Base-by-base conservation (phyloP, 2,113 vertebrate genomes). In the Erythrolamprus reginae region DNA sequence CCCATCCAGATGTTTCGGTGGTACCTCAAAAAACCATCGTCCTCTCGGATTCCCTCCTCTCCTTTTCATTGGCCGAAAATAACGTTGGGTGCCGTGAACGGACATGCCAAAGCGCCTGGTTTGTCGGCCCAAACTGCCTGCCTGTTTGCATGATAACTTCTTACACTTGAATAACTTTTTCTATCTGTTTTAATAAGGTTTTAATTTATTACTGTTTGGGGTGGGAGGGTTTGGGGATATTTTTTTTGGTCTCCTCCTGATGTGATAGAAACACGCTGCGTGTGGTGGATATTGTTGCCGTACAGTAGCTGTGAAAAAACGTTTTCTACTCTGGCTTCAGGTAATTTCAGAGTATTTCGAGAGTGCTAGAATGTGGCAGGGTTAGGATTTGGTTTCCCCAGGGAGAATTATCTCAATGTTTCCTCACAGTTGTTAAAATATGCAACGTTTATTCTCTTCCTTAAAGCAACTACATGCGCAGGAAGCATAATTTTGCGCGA, bases 101-200 rank as follows among this genome's bases (percentile, higher is more conserved):
- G 95, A 96, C 94, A 96, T 92, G 96, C 92, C 94, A 83, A 95
- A 95, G 94, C 96, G 98, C 98, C 98, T 97, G 97, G 93, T 96
- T 92, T 97, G 96, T 95, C 98, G 97, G 96, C 97, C 97, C 96
- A 95, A 96, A 95, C 96, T 95, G 94, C 96, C 95, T 93, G 96
- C 96, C 95, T 97, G 96, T 97, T 96, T 98, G 98, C 98, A 99
- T 99, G 98, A 98, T 96, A 58, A 97, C 96, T 96, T 95, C 94
- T 97, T 97, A 97, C 97, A 98, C 98, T 98, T 98, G 98, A 98
- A 98, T 96, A 98, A 97, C 95, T 98, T 98, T 98, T 98, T 97
- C 95, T 97, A 97, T 97, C 33, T 88, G 95, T 97, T 97, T 98
- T 98, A 97, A 95, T 97, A 97, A 94, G 93, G 96, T 97, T 97